Percentiles rank a stretch among this genome's conserved stretches.
Conservation (phyloP, 2,113 vertebrate species). For the Anarrhichthys ocellatus region DNA sequence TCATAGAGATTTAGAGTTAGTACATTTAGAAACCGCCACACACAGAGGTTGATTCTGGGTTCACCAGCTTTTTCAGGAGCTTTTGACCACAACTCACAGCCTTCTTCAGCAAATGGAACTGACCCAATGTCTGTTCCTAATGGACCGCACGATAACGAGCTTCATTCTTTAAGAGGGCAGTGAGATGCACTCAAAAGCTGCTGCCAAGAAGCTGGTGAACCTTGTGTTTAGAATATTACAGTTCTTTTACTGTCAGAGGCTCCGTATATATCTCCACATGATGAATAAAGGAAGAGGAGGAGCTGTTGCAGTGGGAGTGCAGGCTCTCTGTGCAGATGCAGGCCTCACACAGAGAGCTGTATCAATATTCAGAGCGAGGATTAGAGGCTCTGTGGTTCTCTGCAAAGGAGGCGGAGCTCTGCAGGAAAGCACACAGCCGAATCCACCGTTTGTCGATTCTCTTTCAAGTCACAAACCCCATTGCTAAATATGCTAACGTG, state of each 20-base stretch:
- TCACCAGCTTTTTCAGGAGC: neutral
- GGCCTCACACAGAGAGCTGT: slow-evolving; percentile 33
- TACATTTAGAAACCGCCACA: neutral
- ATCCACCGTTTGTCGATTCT: neutral
- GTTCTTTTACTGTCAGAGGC: neutral
- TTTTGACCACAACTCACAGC: neutral
- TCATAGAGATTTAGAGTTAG: neutral
- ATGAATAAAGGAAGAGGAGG: neutral
- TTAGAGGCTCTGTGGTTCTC: slow-evolving; percentile 30
- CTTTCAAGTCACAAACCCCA: neutral
- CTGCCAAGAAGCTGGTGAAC: no score
- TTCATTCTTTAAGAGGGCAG: neutral
- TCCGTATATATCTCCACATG: neutral
- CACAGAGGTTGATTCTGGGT: neutral
- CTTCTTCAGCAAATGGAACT: neutral
- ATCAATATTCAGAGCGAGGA: slow-evolving; percentile 54
- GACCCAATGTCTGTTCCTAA: neutral
- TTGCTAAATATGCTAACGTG: neutral
- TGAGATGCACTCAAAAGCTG: neutral
- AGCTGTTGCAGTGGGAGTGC: slow-evolving; percentile 21
- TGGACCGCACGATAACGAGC: neutral
- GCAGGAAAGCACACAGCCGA: slow-evolving; percentile 10
- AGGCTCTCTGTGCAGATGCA: slow-evolving; percentile 8
- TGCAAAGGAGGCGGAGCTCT: slow-evolving; percentile 32
- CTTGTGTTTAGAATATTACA: neutral